Evolutionary conservation across 2,113 vertebrate species (phyloP).

Genomic region (Bubo blakistoni): DNA sequence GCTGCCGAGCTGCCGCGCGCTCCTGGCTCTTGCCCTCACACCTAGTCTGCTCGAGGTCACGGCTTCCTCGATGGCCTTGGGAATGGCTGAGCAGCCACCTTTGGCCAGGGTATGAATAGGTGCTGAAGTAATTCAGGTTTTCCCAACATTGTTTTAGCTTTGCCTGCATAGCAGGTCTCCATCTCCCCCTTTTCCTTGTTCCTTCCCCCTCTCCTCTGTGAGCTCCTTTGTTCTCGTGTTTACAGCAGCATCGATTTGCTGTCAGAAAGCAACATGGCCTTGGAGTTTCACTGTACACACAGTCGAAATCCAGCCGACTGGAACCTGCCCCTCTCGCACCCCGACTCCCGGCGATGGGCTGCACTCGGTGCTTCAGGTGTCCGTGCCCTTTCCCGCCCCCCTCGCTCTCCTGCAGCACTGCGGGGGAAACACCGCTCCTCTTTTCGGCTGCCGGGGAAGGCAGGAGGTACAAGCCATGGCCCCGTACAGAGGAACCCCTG

Average conservation of each 20-base stretch:
- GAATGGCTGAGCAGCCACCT: not conserved
- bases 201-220: conserved; percentile 43
- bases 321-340: not conserved
- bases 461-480: accelerated
- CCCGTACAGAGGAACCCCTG: too few relatives aligned
- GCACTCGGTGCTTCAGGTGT: not conserved
- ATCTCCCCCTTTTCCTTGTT: conserved; percentile 33
- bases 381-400: not conserved
- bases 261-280: conserved; percentile 46
- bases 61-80: not conserved
- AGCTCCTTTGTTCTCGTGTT: conserved; percentile 63
- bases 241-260: conserved; percentile 64
- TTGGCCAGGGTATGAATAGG: not conserved
- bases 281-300: conserved; percentile 3
- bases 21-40: not conserved
- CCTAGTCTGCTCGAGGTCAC: not conserved
- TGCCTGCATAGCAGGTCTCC: not conserved
- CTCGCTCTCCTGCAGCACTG: not conserved
- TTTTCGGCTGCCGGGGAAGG: not conserved
- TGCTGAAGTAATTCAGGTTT: not conserved
- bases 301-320: not conserved
- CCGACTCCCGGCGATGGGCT: accelerated
- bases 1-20: not conserved
- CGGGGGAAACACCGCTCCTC: not conserved
- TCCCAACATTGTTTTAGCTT: conserved; percentile 43